A percentile compares a stretch with the other conserved stretches of the same genome.
Evolutionary conservation across 23 tunicate species (phyloP).

Genomic region (Ciona savignyi): DNA sequence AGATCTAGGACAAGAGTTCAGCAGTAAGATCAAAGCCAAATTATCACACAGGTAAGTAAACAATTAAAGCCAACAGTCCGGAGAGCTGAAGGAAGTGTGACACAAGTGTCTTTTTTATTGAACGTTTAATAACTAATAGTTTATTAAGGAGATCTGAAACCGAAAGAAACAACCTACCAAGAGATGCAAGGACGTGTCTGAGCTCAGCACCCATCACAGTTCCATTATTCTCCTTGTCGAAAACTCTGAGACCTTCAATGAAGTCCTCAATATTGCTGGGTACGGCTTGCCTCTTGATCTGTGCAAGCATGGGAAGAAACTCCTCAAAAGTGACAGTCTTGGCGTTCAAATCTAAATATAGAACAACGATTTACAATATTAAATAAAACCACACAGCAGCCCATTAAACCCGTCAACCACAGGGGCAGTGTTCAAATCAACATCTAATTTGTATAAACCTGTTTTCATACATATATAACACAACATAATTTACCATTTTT

Average conservation of each 20-base stretch:
- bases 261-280: slow-evolving; percentile 92
- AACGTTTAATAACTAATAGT: not conserved
- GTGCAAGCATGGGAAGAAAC: slow-evolving; percentile 96
- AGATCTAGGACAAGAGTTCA: no score
- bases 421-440: no score
- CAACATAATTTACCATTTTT: no score
- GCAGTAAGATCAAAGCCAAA: no score
- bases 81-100: no score
- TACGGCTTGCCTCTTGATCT: slow-evolving; percentile 70
- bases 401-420: no score
- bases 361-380: no score
- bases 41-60: no score
- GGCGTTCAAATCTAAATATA: slow-evolving; percentile 36
- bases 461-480: not conserved
- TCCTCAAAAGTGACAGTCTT: slow-evolving; percentile 91
- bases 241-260: slow-evolving; percentile 96
- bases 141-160: no score
- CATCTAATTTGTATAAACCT: no score
- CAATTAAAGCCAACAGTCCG: no score
- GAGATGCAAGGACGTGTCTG: slow-evolving; percentile 89
- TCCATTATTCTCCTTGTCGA: slow-evolving; percentile 99
- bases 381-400: no score
- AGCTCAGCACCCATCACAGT: slow-evolving; percentile 98
- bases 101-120: not conserved
- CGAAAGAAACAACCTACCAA: slow-evolving; percentile 74